Base-by-base conservation (phyloP, 2,113 vertebrate genomes). In the Carlito syrichta region DNA sequence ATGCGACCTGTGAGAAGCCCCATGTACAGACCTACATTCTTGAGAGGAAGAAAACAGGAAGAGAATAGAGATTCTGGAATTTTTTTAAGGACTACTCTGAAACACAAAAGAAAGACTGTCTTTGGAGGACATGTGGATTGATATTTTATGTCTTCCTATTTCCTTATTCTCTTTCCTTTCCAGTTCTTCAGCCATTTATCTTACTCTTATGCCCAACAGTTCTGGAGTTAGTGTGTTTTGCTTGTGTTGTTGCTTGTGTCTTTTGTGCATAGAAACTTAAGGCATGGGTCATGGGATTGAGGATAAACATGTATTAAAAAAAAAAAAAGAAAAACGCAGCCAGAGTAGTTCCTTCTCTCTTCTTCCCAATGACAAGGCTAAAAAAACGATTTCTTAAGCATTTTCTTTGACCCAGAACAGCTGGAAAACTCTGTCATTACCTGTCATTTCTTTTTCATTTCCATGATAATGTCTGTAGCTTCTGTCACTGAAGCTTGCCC, bases 281-380 rank as follows among this genome's bases (percentile, higher is more conserved):
- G 3, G 2, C 11, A 4, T 19, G 38, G 45, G 5, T 68, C 13
- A 1, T 2, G 9, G 22, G 19, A 2, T 0, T 19, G 32, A 20
- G 45, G 38, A 20, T 68, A 22, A 16, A 2, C n/a, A 22, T 2
- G 8, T 1, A 1, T 3, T 22, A 8, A 0, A 11, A 7, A n/a
- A 10, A 16, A 40, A 19, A n/a, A n/a, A n/a, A n/a, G n/a, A n/a
- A n/a, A n/a, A n/a, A n/a, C n/a, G n/a, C 0, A 25, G 22, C 23
- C 16, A 23, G 43, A 54, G 20, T 6, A 20, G 3, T 0, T 0
- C 4, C 35, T 19, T 16, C 9, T 35, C 8, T 45, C 43, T 27
- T 9, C 19, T 38, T 38, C 19, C 58, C n/a, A 52, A 1, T 0
- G 27, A 19, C 20, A 14, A 71, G 6, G 17, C 52, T 23, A 11